Evolutionary conservation across 2,888 invertebrate species (phyloP).

Genomic region (Eremobia ochroleuca): DNA sequence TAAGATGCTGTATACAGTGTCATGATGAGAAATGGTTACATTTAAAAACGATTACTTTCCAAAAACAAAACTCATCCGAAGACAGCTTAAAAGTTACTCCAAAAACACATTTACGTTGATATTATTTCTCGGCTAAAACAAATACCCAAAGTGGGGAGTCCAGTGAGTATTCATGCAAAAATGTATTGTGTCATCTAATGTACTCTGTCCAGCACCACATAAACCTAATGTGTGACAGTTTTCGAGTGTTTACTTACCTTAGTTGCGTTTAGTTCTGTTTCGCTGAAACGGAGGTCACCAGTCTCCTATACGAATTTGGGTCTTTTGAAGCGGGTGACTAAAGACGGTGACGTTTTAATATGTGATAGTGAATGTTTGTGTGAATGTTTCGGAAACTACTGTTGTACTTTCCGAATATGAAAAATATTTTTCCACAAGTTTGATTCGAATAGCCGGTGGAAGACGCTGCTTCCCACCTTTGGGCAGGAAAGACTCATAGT

Average conservation of each 20-base stretch:
- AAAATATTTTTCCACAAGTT: too few relatives aligned
- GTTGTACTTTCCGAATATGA: too few relatives aligned
- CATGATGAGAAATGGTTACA: neutral
- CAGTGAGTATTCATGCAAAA: constrained; percentile 72
- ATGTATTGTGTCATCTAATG: constrained; percentile 78
- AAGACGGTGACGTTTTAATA: neutral
- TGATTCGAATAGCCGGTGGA: too few relatives aligned
- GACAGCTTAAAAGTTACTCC: constrained; percentile 20
- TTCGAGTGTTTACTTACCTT: constrained; percentile 39
- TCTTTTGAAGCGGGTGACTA: neutral
- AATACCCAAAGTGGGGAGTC: constrained; percentile 49
- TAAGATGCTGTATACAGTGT: neutral
- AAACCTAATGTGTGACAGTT: constrained; percentile 58
- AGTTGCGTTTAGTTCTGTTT: constrained; percentile 31
- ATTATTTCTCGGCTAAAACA: constrained; percentile 60
- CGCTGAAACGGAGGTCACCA: constrained; percentile 14
- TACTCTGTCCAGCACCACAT: constrained; percentile 67
- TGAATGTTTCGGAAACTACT: too few relatives aligned
- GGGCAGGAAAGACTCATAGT: too few relatives aligned
- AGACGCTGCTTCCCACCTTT: too few relatives aligned
- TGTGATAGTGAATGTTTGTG: neutral
- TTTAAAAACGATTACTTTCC: neutral
- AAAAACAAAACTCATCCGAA: neutral
- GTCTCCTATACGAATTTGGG: constrained; percentile 5
- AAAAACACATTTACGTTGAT: constrained; percentile 26